Evolutionary conservation across 2,888 invertebrate species (phyloP).

Genomic region (Julus scanicus): DNA sequence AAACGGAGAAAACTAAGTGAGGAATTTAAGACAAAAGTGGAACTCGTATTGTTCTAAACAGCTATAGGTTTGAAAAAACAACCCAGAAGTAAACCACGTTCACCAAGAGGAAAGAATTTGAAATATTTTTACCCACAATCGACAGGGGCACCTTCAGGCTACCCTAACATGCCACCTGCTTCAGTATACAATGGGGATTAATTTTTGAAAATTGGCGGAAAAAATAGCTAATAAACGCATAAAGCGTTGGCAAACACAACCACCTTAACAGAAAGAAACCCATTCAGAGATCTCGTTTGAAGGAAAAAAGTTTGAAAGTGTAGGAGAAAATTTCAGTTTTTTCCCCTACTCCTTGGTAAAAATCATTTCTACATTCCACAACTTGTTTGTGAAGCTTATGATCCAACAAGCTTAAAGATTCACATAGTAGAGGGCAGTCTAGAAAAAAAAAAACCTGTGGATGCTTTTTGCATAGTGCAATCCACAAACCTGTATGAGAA

Average conservation of each 20-base stretch:
- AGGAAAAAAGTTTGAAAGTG: background rate
- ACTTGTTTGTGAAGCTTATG: constrained; percentile 25
- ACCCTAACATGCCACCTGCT: background rate
- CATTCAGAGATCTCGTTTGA: background rate
- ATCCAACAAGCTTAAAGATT: background rate
- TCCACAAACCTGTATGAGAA: background rate
- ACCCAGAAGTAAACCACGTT: constrained; percentile 1
- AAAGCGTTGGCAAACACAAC: background rate
- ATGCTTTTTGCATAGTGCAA: background rate
- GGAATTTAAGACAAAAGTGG: background rate
- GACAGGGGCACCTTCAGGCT: background rate
- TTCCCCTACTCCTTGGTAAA: background rate
- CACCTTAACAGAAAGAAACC: background rate
- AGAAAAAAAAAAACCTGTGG: background rate
- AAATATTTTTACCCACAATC: background rate
- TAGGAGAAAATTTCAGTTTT: background rate
- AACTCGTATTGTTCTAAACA: background rate
- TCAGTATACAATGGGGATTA: background rate
- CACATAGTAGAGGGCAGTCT: background rate
- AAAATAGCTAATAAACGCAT: constrained; percentile 13
- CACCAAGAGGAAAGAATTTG: background rate
- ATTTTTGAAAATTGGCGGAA: background rate
- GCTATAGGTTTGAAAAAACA: background rate
- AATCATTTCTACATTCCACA: background rate
- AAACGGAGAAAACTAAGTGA: background rate